Conservation (phyloP, 2,888 invertebrate genomes). For the Polietes domitor region DNA sequence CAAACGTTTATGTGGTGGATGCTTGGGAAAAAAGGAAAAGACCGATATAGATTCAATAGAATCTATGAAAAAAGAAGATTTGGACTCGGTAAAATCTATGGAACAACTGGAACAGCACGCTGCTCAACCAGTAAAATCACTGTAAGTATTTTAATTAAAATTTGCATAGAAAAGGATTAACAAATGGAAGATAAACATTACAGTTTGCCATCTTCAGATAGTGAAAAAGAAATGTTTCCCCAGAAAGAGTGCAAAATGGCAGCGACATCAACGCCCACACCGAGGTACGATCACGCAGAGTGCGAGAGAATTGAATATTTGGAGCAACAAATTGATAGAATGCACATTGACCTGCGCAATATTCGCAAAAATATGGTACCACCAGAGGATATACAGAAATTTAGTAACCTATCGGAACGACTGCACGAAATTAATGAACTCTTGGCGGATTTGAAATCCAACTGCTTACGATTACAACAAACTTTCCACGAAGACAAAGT, state of each 20-base stretch:
- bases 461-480: conserved; percentile 12
- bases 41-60: neutral
- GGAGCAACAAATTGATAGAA: conserved; percentile 21
- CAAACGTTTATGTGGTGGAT: conserved; percentile 38
- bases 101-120: neutral
- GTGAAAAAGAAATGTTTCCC: neutral
- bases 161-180: neutral
- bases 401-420: neutral
- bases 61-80: neutral
- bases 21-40: neutral
- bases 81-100: neutral
- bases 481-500: neutral
- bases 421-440: conserved; percentile 36
- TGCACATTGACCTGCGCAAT: neutral
- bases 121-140: neutral
- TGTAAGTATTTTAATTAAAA: neutral
- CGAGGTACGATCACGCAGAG: too few species aligned
- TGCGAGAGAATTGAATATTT: conserved; percentile 35
- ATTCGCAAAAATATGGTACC: conserved; percentile 1
- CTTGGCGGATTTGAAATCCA: conserved; percentile 27
- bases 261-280: neutral
- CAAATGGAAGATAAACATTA: neutral
- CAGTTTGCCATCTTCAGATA: neutral
- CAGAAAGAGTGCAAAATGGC: neutral
- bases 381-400: conserved; percentile 5